These are phyloP conservation scores for Poeciliopsis prolifica DNA, from an alignment of 2,113 vertebrate genomes.

Conservation along the genomic window DNA sequence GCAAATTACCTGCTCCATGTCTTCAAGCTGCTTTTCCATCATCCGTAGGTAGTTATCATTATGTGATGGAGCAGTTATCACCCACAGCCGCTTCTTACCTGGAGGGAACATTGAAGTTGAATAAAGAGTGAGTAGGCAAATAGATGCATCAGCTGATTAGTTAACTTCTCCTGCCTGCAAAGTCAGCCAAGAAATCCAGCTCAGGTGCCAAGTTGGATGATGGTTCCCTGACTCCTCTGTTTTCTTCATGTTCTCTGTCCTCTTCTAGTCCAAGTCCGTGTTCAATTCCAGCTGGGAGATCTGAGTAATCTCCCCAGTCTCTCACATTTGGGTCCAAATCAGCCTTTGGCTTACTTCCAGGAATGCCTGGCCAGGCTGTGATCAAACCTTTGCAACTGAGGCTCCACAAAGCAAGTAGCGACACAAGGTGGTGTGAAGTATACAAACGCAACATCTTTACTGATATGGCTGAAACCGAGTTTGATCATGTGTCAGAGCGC, in stretches of 20 bases:
- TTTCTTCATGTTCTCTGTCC: constrained; percentile 30
- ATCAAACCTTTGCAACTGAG: constrained; percentile 37
- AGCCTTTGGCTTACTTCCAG: constrained; percentile 46
- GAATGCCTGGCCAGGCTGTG: constrained; percentile 32
- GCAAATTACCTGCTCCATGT: constrained; percentile 66
- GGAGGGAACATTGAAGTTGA: not conserved
- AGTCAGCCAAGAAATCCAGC: constrained; percentile 76
- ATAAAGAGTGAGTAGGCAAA: not conserved
- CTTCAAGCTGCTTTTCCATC: constrained; percentile 83
- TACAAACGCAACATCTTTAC: constrained; percentile 61
- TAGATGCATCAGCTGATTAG: not conserved
- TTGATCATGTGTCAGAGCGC: constrained; percentile 30
- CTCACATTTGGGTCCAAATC: constrained; percentile 65
- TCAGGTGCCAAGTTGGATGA: constrained; percentile 53
- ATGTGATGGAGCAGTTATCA: constrained; percentile 78
- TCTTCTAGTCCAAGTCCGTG: constrained; percentile 55
- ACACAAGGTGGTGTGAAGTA: constrained; percentile 42
- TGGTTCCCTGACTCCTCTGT: constrained; percentile 23
- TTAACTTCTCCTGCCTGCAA: constrained; percentile 68
- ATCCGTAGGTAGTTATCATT: constrained; percentile 79
- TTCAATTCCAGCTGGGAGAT: constrained; percentile 45
- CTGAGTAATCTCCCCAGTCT: constrained; percentile 77
- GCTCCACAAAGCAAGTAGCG: constrained; percentile 66
- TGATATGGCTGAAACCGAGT: constrained; percentile 2
- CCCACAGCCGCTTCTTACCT: constrained; percentile 81